Conservation (phyloP, 2,888 invertebrate genomes). For the Apotomis turbidana region DNA sequence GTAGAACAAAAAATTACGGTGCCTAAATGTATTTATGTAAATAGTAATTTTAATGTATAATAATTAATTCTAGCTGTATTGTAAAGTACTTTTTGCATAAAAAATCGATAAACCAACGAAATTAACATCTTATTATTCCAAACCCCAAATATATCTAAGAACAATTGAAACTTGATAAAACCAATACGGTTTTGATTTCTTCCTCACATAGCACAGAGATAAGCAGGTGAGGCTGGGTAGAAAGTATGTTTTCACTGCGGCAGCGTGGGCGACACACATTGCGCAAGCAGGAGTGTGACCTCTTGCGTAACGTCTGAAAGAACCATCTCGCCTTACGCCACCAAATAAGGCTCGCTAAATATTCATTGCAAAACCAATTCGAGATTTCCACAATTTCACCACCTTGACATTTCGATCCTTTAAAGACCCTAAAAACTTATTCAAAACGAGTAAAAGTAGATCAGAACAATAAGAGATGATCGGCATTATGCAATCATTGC, state of each 20-base stretch:
- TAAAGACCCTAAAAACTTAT: constrained; percentile 2
- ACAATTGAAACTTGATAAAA: constrained; percentile 46
- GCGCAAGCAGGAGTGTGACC: constrained; percentile 73
- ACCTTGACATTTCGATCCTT: constrained; percentile 67
- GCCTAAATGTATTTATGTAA: constrained; percentile 85
- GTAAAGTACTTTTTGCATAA: constrained; percentile 81
- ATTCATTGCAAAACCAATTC: constrained; percentile 72
- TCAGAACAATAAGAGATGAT: constrained; percentile 45
- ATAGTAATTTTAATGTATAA: constrained; percentile 83
- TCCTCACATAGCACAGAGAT: constrained; percentile 53
- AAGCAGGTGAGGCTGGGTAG: constrained; percentile 66
- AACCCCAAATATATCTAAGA: constrained; percentile 2
- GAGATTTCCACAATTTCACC: constrained; percentile 65
- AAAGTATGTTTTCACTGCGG: constrained; percentile 73
- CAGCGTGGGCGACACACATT: constrained; percentile 60
- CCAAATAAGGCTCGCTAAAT: constrained; percentile 76
- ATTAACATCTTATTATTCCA: constrained; percentile 49
- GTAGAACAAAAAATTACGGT: constrained; percentile 84
- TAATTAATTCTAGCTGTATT: constrained; percentile 81
- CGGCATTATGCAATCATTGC: constrained; percentile 48
- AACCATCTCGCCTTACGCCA: constrained; percentile 68
- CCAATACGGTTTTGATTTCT: constrained; percentile 51
- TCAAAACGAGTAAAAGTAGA: constrained; percentile 21
- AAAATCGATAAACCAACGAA: constrained; percentile 69
- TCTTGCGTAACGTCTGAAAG: constrained; percentile 75